Evolutionary conservation across 2,113 vertebrate genomes (phyloP).

Genomic region (Toxotes chatareus): DNA sequence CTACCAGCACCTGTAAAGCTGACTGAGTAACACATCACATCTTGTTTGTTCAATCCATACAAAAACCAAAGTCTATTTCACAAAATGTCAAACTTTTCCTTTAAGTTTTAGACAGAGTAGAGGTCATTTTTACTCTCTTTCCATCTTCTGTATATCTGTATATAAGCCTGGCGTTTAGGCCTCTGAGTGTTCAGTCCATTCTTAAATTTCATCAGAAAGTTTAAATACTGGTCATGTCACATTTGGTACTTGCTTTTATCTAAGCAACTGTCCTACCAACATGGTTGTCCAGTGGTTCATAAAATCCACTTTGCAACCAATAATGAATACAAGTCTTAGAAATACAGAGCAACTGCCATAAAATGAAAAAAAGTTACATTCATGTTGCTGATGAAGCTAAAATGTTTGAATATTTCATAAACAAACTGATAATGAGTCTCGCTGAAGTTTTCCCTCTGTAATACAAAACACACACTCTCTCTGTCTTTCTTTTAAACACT

Average conservation of each 20-base stretch:
- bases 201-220: not conserved
- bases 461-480: not conserved
- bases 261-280: not conserved
- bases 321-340: not conserved
- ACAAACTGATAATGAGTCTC: not conserved
- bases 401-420: slow-evolving; percentile 27
- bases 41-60: not conserved
- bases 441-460: not conserved
- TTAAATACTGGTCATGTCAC: slow-evolving; percentile 1
- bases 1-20: not conserved
- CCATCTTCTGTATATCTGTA: not conserved
- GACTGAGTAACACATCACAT: not conserved
- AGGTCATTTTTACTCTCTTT: not conserved
- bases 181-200: not conserved
- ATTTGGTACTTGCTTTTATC: slow-evolving; percentile 7
- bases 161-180: not conserved
- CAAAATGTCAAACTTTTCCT: not conserved
- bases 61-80: not conserved
- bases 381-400: slow-evolving; percentile 43
- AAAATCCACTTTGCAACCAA: slow-evolving; percentile 12
- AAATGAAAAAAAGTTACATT: slow-evolving; percentile 46
- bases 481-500: slow-evolving; percentile 22
- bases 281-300: not conserved
- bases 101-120: not conserved
- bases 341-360: slow-evolving; percentile 7